Evolutionary conservation across 2,113 vertebrate species (phyloP).

Genomic region (Colaptes auratus): DNA sequence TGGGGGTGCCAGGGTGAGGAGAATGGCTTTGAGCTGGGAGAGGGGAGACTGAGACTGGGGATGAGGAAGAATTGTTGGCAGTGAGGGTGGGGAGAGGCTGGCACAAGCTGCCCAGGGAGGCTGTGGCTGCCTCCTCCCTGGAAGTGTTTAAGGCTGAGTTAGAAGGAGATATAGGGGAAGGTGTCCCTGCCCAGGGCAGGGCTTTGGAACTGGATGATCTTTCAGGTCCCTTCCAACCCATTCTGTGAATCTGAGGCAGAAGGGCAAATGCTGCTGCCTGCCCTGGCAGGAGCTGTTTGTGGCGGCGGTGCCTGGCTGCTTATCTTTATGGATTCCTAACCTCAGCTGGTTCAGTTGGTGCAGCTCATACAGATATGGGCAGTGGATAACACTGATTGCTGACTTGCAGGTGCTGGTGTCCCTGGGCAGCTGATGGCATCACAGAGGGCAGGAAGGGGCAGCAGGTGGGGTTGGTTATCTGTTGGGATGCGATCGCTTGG

Average conservation of each 20-base stretch:
- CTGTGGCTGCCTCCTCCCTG: too few species aligned
- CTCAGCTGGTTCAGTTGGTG: not conserved
- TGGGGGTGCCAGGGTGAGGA: too few species aligned
- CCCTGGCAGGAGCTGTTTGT: not conserved
- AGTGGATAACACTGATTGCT: not conserved
- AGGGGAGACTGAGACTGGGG: too few species aligned
- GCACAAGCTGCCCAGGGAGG: too few species aligned
- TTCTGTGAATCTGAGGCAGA: not conserved
- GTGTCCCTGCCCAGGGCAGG: too few species aligned
- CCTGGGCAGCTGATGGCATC: not conserved
- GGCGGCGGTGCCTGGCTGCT: not conserved
- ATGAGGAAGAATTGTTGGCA: too few species aligned
- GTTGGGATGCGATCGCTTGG: not conserved
- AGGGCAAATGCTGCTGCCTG: not conserved
- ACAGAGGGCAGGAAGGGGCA: not conserved
- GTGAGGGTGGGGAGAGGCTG: too few species aligned
- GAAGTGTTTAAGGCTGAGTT: too few species aligned
- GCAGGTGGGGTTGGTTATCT: not conserved
- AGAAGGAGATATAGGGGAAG: too few species aligned
- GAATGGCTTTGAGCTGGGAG: too few species aligned
- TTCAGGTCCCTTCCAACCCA: too few species aligned
- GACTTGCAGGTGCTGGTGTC: not conserved
- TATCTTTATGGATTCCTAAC: not conserved
- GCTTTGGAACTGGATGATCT: too few species aligned
- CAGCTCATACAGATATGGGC: not conserved